Evolutionary conservation across 2,797 vertebrate species (phyloP), one percentile per base, ranked within the genome.

Genomic region (Todus mexicanus): DNA sequence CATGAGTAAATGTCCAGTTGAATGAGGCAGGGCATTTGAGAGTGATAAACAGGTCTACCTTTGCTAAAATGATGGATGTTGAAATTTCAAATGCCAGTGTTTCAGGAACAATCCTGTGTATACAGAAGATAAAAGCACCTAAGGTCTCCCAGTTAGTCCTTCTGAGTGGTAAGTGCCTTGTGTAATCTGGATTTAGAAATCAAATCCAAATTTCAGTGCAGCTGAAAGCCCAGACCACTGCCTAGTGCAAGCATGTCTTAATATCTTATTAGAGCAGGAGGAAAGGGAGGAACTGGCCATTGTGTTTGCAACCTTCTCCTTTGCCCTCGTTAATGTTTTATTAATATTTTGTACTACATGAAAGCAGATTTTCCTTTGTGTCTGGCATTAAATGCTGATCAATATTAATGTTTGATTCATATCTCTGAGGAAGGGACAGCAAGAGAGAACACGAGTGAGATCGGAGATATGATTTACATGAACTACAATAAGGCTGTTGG

Each of bases 401-500:
- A 77, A 90, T 95, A 92, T 92, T 83, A 87, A 90, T 72, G 69
- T 80, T 93, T 77, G 65, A 92, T 95, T 94, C 80, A 48, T 90
- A 88, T 68, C 50, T 71, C 74, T 54, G 77, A 65, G 65, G 82
- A 89, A 89, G 61, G 72, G 81, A 61, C 69, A 80, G 75, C 23
- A 72, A 57, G 38, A 92, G 29, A 57, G 33, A 76, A 35, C 40
- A 64, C 26, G 48, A 79, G 56, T 35, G 60, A 93, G 81, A 72
- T 23, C 15, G 54, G 65, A 90, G 87, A 84, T 18, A 51, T 23
- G 72, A 94, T 90, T 89, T 92, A 80, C 81, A 61, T 60, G 65
- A 76, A 69, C 72, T 90, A 65, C 61, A 60, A 69, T n/a, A 74
- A 76, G 72, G 80, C 61, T 84, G 56, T 71, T 93, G 50, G 37